Conservation (phyloP, 2,113 vertebrate genomes). For the Pedetes capensis region DNA sequence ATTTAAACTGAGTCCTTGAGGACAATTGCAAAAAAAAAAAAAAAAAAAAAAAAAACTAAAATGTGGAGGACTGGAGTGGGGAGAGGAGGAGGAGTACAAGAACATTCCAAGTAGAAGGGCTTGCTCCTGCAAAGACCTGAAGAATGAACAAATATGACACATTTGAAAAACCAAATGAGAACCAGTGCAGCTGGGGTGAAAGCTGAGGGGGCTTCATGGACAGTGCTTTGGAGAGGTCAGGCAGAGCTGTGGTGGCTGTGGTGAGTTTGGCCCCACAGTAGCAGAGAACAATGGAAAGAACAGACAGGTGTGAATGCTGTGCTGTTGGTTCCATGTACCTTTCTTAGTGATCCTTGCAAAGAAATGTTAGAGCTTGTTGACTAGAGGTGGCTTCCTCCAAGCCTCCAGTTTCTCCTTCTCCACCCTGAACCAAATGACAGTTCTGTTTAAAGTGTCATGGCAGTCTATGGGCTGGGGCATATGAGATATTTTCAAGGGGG, state of each 20-base stretch:
- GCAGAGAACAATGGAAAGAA: background rate
- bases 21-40: too few species aligned
- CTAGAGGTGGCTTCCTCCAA: background rate
- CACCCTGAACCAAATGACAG: background rate
- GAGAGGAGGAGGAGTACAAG: background rate
- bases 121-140: background rate
- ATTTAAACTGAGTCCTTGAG: background rate
- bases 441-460: constrained; percentile 55
- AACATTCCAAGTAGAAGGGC: background rate
- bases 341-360: background rate
- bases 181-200: background rate
- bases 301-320: rapidly evolving
- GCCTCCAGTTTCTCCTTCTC: rapidly evolving
- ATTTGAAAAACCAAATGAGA: background rate
- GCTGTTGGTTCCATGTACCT: background rate
- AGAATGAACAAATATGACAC: background rate
- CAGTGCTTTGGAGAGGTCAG: background rate
- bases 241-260: background rate
- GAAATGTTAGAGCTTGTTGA: background rate
- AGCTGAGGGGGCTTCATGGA: too few species aligned
- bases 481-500: constrained; percentile 28
- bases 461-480: constrained; percentile 15
- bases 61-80: background rate
- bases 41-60: too few species aligned
- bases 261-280: too few species aligned